phyloP scores from a whole-genome alignment of 1,140 invertebrate species.

The Hylyphantes graminicola region DNA sequence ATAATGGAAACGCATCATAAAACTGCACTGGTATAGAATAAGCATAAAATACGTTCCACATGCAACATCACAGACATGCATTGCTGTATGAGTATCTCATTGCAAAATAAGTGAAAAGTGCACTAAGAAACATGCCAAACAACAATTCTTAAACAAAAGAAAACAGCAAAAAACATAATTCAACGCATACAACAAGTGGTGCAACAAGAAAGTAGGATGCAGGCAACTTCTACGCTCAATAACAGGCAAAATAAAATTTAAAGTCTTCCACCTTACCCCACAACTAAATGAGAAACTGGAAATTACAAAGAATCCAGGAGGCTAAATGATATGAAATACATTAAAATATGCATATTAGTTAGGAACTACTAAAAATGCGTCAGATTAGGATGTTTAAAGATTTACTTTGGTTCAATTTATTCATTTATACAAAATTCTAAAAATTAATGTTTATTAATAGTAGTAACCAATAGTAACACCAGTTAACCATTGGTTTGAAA shows the following conservation, averaged over 20 bases:
- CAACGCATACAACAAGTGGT: not conserved
- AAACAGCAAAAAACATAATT: not conserved
- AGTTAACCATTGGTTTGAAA: too few species aligned
- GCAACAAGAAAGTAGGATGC: not conserved
- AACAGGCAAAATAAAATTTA: constrained; percentile 16
- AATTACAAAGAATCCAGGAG: constrained; percentile 56
- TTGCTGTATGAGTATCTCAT: not conserved
- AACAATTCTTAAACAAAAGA: not conserved
- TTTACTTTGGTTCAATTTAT: too few species aligned
- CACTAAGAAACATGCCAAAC: not conserved
- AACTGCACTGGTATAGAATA: not conserved
- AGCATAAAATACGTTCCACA: not conserved
- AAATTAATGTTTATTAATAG: too few species aligned
- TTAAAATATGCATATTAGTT: not conserved
- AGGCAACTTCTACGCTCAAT: not conserved
- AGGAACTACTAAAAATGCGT: too few species aligned
- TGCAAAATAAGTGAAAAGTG: not conserved
- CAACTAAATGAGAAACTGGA: constrained; percentile 58
- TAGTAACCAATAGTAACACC: too few species aligned
- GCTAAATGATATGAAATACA: constrained; percentile 53
- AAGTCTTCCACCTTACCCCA: constrained; percentile 55
- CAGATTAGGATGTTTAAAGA: too few species aligned
- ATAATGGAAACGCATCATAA: not conserved
- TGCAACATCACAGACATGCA: constrained; percentile 12
- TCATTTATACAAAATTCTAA: too few species aligned